Conservation (phyloP, 2,888 invertebrate species). For the Apocheima hispidaria region DNA sequence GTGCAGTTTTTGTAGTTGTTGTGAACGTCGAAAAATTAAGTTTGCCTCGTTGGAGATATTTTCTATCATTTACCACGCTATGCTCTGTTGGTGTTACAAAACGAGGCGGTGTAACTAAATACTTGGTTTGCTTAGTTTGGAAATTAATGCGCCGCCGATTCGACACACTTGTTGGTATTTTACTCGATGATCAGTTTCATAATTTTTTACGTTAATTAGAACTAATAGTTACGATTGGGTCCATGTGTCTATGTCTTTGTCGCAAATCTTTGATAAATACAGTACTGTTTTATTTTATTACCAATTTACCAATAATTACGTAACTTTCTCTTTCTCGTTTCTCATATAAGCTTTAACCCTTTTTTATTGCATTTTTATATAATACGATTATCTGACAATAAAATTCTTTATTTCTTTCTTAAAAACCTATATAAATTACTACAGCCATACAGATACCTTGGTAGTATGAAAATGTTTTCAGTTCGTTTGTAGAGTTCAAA, state of each 20-base stretch:
- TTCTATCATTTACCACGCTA: constrained; percentile 42
- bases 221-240: too few species aligned
- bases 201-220: not conserved
- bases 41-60: constrained; percentile 31
- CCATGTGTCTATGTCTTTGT: too few species aligned
- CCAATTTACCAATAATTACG: too few species aligned
- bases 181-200: constrained; percentile 8
- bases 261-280: too few species aligned
- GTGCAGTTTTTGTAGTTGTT: constrained; percentile 21
- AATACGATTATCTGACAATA: too few species aligned
- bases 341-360: too few species aligned
- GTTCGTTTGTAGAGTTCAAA: not conserved
- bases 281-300: too few species aligned
- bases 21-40: constrained; percentile 19
- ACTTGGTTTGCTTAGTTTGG: constrained; percentile 45
- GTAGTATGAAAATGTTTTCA: not conserved
- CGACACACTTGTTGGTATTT: constrained; percentile 31
- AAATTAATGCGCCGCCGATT: constrained; percentile 45
- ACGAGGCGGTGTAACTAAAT: constrained; percentile 51
- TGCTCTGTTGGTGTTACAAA: constrained; percentile 61
- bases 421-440: too few species aligned
- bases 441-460: too few species aligned
- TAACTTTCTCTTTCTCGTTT: too few species aligned
- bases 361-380: too few species aligned
- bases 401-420: too few species aligned